A percentile compares a stretch with the other conserved stretches of the same genome.
phyloP scores from a whole-genome alignment of 1,140 invertebrate species.

The Trichoplusia ni region DNA sequence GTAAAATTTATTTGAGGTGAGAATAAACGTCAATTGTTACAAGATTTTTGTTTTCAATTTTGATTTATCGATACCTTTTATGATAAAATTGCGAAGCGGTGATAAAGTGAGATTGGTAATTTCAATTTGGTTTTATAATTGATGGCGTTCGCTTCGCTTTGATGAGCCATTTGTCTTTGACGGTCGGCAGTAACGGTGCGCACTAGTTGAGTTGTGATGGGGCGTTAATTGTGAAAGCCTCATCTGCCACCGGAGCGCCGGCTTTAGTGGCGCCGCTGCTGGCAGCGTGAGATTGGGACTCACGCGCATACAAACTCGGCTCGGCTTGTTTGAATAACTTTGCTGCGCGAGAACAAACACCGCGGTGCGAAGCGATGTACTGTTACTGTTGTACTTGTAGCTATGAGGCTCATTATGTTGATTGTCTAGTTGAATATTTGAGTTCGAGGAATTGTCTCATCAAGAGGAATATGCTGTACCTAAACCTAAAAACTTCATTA shows the following conservation, averaged over 20 bases:
- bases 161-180: constrained; percentile 19
- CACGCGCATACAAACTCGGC: constrained; percentile 20
- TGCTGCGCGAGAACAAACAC: constrained; percentile 42
- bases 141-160: constrained; percentile 3
- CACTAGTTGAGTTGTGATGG: constrained; percentile 19
- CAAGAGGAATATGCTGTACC: too few species aligned
- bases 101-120: constrained; percentile 20
- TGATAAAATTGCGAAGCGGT: constrained; percentile 1
- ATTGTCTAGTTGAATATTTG: not conserved
- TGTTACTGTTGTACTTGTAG: constrained; percentile 38
- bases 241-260: constrained; percentile 22
- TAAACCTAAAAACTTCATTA: too few species aligned
- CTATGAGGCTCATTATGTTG: constrained; percentile 18
- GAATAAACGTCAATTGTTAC: not conserved
- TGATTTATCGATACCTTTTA: constrained; percentile 6
- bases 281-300: constrained; percentile 31
- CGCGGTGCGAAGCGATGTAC: constrained; percentile 40
- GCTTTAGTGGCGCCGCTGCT: not conserved
- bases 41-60: not conserved
- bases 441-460: not conserved
- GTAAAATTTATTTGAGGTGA: constrained; percentile 3
- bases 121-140: constrained; percentile 25
- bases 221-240: constrained; percentile 54
- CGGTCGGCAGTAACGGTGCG: constrained; percentile 34
- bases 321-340: constrained; percentile 29